Percentiles rank a stretch among this genome's conserved stretches.
Evolutionary conservation across 1,140 invertebrate species (phyloP).

Genomic region (Paramacrobiotus metropolitanus): DNA sequence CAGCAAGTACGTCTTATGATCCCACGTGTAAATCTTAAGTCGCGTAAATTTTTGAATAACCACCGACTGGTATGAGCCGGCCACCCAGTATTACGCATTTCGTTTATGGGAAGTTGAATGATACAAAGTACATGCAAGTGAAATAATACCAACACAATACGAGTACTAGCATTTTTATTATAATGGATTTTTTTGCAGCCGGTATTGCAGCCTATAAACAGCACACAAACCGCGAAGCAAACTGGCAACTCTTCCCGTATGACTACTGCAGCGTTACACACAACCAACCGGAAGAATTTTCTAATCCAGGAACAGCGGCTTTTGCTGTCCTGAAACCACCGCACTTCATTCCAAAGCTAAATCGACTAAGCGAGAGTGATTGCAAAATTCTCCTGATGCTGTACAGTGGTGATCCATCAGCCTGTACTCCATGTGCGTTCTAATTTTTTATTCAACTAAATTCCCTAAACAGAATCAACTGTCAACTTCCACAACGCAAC

Average conservation of each 20-base stretch:
- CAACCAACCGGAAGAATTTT: background rate
- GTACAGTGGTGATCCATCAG: background rate
- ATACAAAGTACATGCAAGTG: too few relatives aligned
- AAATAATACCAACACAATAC: too few relatives aligned
- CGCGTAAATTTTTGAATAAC: too few relatives aligned
- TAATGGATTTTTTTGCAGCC: background rate
- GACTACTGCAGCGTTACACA: slow-evolving; percentile 4
- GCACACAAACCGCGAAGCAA: background rate
- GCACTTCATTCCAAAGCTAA: background rate
- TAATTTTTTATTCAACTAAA: background rate
- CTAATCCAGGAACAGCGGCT: background rate
- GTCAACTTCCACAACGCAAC: too few relatives aligned
- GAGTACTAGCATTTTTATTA: too few relatives aligned
- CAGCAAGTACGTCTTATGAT: background rate
- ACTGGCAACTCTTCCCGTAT: background rate
- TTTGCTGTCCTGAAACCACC: background rate
- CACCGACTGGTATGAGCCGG: too few relatives aligned
- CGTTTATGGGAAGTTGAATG: too few relatives aligned
- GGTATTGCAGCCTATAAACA: background rate
- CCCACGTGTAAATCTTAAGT: too few relatives aligned
- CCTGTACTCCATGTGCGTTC: background rate
- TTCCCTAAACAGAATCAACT: background rate
- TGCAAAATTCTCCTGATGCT: background rate
- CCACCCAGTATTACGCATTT: too few relatives aligned
- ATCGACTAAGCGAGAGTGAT: background rate